Conservation (phyloP, 2,113 vertebrate genomes). For the Scalopus aquaticus region DNA sequence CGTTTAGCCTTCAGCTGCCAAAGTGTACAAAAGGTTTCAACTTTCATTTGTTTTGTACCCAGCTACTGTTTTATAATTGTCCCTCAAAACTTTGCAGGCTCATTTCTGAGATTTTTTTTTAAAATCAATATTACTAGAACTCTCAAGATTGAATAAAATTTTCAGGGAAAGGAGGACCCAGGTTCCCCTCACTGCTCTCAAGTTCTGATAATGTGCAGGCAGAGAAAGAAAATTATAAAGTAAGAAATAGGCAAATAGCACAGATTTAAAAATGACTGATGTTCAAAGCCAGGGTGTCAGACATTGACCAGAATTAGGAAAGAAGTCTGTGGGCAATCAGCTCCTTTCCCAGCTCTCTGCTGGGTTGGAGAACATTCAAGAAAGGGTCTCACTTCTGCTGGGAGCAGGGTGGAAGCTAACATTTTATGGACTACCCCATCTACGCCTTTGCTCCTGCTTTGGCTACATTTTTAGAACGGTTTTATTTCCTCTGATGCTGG, state of each 20-base stretch:
- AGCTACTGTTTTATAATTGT: constrained; percentile 31
- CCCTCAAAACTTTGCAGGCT: constrained; percentile 36
- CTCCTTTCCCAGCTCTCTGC: not conserved
- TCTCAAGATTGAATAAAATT: constrained; percentile 8
- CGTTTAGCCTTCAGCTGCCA: constrained; percentile 53
- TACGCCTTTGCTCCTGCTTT: not conserved
- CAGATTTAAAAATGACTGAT: not conserved
- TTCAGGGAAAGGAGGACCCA: not conserved
- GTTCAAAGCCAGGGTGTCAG: not conserved
- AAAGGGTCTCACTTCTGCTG: not conserved
- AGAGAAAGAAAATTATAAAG: constrained; percentile 22
- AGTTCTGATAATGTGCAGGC: not conserved
- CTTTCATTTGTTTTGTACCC: not conserved
- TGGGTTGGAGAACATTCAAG: not conserved
- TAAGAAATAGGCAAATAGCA: not conserved
- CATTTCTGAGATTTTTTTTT: not conserved
- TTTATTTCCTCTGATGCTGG: not conserved
- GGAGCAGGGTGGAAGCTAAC: not conserved
- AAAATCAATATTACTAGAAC: not conserved
- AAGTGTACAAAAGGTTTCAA: constrained; percentile 35
- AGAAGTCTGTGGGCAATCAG: not conserved
- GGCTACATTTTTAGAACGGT: not conserved
- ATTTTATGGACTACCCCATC: not conserved
- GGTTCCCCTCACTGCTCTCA: not conserved
- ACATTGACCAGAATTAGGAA: not conserved